Evolutionary conservation across 1,140 invertebrate species (phyloP).

Genomic region (Drosophila kohkoa): DNA sequence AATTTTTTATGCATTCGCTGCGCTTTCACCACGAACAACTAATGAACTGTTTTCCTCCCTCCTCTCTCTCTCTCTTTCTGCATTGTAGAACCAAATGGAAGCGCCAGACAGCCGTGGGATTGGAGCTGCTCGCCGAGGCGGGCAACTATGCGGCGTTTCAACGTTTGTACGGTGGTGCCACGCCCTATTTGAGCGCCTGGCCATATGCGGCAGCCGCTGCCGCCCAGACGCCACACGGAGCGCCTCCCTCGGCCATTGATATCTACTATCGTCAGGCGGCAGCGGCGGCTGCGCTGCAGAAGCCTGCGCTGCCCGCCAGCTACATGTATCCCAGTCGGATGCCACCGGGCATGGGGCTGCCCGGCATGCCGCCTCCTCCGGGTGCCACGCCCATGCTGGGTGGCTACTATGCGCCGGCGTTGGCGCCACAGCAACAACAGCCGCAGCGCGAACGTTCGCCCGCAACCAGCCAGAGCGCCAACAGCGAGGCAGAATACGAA

Average conservation of each 20-base stretch:
- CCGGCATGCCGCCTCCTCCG: constrained; percentile 70
- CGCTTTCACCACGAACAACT: constrained; percentile 20
- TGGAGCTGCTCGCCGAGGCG: constrained; percentile 97
- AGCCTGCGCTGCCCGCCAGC: constrained; percentile 89
- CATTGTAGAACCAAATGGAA: constrained; percentile 98
- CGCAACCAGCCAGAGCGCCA: constrained; percentile 69
- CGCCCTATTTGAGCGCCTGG: constrained; percentile 89
- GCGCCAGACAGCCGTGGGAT: constrained; percentile 97
- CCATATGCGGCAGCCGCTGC: constrained; percentile 86
- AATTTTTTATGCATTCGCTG: constrained; percentile 45
- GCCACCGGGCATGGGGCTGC: constrained; percentile 65
- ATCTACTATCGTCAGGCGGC: constrained; percentile 92
- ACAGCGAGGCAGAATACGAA: constrained; percentile 67
- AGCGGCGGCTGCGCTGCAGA: constrained; percentile 89
- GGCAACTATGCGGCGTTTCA: constrained; percentile 99
- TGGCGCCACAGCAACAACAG: constrained; percentile 7
- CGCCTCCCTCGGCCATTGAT: constrained; percentile 89
- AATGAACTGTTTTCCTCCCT: constrained; percentile 23
- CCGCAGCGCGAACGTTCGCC: constrained; percentile 57
- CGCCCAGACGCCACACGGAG: constrained; percentile 85
- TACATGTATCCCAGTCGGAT: constrained; percentile 86
- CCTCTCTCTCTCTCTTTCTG: neutral
- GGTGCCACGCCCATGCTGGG: constrained; percentile 66
- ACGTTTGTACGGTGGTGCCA: constrained; percentile 92
- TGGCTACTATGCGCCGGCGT: constrained; percentile 70